Conservation (phyloP, 2,888 invertebrate species). For the Hypsopygia costalis region DNA sequence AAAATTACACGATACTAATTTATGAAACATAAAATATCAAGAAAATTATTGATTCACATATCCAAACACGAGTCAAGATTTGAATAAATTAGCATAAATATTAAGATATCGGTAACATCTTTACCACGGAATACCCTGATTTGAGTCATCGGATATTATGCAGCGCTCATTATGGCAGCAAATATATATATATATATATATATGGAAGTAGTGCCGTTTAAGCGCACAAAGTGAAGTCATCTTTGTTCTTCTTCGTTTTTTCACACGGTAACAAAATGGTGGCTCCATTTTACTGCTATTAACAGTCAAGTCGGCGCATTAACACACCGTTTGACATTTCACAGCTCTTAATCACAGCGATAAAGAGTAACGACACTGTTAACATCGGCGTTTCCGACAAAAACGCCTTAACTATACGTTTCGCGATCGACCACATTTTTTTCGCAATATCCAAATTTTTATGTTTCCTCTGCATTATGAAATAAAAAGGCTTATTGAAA, state of each 20-base stretch:
- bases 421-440: slow-evolving; percentile 14
- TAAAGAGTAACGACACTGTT: slow-evolving; percentile 31
- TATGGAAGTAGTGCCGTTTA: slow-evolving; percentile 5
- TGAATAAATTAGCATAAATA: not conserved
- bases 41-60: not conserved
- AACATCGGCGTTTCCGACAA: slow-evolving; percentile 35
- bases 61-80: not conserved
- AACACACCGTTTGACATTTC: slow-evolving; percentile 21
- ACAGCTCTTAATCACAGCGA: slow-evolving; percentile 32
- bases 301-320: slow-evolving; percentile 15
- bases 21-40: not conserved
- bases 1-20: too few relatives aligned
- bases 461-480: slow-evolving; percentile 33
- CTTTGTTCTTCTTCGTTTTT: slow-evolving; percentile 11
- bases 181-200: too few relatives aligned
- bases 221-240: slow-evolving; percentile 6
- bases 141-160: not conserved
- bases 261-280: slow-evolving; percentile 12
- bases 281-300: slow-evolving; percentile 10
- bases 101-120: not conserved
- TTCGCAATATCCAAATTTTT: slow-evolving; percentile 25
- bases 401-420: slow-evolving; percentile 24
- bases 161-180: too few relatives aligned
- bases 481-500: slow-evolving; percentile 26
- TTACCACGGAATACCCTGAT: not conserved